Percentiles rank a stretch among this genome's conserved stretches.
Conservation (phyloP, 2,888 invertebrate species). For the Amblyjoppa fuscipennis region DNA sequence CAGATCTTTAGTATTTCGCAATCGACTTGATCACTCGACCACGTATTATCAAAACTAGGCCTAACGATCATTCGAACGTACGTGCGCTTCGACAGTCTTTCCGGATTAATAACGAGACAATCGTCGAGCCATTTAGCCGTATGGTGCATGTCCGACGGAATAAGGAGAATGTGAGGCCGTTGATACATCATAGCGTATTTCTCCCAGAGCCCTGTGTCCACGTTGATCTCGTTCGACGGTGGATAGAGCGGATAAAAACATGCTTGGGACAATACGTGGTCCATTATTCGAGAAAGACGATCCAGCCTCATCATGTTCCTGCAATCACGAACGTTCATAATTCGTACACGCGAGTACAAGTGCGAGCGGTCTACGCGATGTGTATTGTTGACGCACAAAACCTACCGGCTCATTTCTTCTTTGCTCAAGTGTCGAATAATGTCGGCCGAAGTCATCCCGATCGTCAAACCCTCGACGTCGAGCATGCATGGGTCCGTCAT, state of each 20-base stretch:
- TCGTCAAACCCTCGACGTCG: slow-evolving; percentile 90
- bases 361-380: neutral
- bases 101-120: slow-evolving; percentile 94
- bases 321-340: slow-evolving; percentile 65
- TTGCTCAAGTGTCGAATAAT: slow-evolving; percentile 93
- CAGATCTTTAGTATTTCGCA: slow-evolving; percentile 79
- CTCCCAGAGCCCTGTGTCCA: slow-evolving; percentile 91
- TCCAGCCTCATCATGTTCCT: slow-evolving; percentile 87
- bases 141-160: slow-evolving; percentile 94
- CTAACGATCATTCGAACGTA: slow-evolving; percentile 90
- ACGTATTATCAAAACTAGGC: slow-evolving; percentile 65
- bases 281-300: slow-evolving; percentile 91
- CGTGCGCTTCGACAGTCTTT: slow-evolving; percentile 92
- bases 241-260: slow-evolving; percentile 94
- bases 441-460: slow-evolving; percentile 94
- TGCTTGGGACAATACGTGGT: slow-evolving; percentile 92
- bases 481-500: slow-evolving; percentile 94
- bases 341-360: neutral
- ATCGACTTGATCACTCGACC: slow-evolving; percentile 76
- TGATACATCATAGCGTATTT: slow-evolving; percentile 90
- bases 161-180: slow-evolving; percentile 93
- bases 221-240: slow-evolving; percentile 88
- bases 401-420: slow-evolving; percentile 92
- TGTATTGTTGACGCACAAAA: neutral
- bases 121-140: slow-evolving; percentile 92